Evolutionary conservation across 2,797 vertebrate genomes (phyloP).

Genomic region (Psittacula derbiana): DNA sequence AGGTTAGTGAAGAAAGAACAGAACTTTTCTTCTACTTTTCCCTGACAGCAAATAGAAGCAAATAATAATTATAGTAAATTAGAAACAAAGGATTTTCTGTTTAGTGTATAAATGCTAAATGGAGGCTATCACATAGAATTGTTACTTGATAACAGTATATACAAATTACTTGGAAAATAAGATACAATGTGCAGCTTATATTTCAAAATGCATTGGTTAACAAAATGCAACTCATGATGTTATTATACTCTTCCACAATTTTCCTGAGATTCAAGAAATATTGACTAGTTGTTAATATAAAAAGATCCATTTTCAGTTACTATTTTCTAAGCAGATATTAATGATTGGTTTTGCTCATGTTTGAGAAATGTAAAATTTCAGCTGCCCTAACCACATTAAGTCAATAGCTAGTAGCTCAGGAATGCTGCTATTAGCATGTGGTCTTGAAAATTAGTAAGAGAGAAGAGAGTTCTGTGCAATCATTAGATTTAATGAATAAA

Average conservation of each 20-base stretch:
- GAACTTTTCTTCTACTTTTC: not conserved
- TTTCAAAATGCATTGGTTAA: not conserved
- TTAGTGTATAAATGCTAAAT: not conserved
- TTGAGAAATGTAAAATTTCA: not conserved
- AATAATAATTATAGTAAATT: not conserved
- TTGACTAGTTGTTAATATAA: not conserved
- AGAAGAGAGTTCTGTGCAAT: not conserved
- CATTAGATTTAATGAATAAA: constrained; percentile 22
- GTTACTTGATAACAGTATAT: not conserved
- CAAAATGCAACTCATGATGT: not conserved
- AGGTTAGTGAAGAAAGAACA: not conserved
- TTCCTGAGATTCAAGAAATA: not conserved
- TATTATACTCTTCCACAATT: not conserved
- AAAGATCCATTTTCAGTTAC: not conserved
- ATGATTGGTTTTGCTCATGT: not conserved
- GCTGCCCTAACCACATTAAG: not conserved
- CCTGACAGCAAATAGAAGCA: not conserved
- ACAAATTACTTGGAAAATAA: not conserved
- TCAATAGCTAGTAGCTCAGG: not conserved
- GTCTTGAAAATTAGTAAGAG: not conserved
- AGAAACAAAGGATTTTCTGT: not conserved
- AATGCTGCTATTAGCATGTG: constrained; percentile 3
- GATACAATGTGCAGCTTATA: not conserved
- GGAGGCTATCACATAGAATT: not conserved
- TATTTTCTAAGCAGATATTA: not conserved